phyloP scores from a whole-genome alignment of 2,797 vertebrate genomes.

The Melopsittacus undulatus region DNA sequence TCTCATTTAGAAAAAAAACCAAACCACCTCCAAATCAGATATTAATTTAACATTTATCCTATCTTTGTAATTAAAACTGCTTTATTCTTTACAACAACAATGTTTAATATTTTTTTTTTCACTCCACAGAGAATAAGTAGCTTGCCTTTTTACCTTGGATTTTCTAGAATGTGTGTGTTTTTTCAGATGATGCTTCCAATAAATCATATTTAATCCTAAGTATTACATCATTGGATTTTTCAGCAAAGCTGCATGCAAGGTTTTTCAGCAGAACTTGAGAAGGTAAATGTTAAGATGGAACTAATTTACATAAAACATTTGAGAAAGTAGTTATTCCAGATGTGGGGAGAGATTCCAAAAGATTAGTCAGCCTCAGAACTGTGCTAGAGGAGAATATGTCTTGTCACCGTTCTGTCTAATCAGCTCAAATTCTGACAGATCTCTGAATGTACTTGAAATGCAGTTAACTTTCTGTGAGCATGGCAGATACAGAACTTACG shows the following conservation, averaged over 20 bases:
- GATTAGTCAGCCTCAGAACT: conserved; percentile 44
- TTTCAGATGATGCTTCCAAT: not conserved
- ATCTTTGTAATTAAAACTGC: not conserved
- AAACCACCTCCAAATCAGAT: not conserved
- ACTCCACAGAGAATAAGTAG: not conserved
- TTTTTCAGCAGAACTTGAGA: conserved; percentile 4
- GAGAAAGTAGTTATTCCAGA: conserved; percentile 38
- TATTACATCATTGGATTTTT: not conserved
- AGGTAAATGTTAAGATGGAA: not conserved
- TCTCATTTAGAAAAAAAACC: not conserved
- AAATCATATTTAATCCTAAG: not conserved
- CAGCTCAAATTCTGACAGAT: conserved; percentile 51
- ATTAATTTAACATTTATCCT: not conserved
- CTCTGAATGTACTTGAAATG: conserved; percentile 56
- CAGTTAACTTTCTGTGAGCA: conserved; percentile 39
- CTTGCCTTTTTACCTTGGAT: conserved; percentile 3
- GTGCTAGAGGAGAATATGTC: conserved; percentile 21
- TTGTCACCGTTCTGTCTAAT: conserved; percentile 54
- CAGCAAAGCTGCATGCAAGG: not conserved
- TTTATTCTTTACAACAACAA: not conserved
- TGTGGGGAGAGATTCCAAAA: conserved; percentile 23
- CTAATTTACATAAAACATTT: not conserved
- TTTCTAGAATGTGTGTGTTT: not conserved
- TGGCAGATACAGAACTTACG: conserved; percentile 13
- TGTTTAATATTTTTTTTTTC: not conserved